Percentiles rank a stretch among this genome's conserved stretches.
These are phyloP conservation scores for Armadillidium nasatum DNA, from an alignment of 1,140 invertebrate species.

Conservation along the genomic window DNA sequence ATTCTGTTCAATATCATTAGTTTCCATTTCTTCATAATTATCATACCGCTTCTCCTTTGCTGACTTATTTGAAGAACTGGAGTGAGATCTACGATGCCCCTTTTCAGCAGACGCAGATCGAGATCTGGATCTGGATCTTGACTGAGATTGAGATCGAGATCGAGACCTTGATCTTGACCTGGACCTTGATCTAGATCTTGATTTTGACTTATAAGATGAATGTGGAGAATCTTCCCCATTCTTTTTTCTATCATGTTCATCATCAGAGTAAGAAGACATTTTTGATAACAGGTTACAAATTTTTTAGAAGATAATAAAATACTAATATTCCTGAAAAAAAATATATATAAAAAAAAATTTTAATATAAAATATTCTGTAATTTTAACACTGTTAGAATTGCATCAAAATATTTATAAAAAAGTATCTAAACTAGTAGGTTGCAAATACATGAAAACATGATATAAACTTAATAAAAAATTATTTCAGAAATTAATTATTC, in stretches of 20 bases:
- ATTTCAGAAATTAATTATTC: no score
- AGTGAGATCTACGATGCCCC: neutral
- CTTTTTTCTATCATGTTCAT: neutral
- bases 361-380: no score
- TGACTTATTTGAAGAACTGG: neutral
- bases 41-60: neutral
- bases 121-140: neutral
- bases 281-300: no score
- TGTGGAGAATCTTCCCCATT: neutral
- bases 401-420: no score
- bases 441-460: no score
- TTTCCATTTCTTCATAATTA: neutral
- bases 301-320: no score
- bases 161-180: neutral
- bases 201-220: neutral
- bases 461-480: no score
- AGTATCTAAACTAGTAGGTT: no score
- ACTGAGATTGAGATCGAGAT: neutral
- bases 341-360: no score
- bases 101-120: neutral
- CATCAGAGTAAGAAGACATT: slow-evolving; percentile 6
- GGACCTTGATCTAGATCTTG: neutral
- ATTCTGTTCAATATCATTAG: neutral
- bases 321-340: no score
- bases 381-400: no score